Base-by-base conservation (phyloP, 1,140 invertebrate species). In the Zeugodacus cucurbitae region DNA sequence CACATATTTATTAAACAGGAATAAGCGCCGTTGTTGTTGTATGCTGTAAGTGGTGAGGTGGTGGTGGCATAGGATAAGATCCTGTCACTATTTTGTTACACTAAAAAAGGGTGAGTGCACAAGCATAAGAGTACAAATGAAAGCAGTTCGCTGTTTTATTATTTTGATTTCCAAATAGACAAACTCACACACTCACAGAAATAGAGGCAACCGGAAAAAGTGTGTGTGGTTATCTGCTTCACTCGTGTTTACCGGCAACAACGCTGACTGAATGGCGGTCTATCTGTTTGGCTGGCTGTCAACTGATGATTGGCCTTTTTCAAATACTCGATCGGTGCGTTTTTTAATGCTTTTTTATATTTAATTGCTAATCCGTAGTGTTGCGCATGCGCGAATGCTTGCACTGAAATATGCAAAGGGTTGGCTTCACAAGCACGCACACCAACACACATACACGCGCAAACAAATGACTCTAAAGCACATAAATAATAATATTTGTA, bases 331-430 rank as follows among this genome's bases (percentile, higher is more conserved):
- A 41, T 74, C 70, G 70, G 32, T 74, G 20, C n/a, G 2, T 74
- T 41, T 74, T 74, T 74, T 44, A 74, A 74, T 74, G 34, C 37
- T 44, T n/a, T n/a, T 74, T 74, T n/a, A n/a, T n/a, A 20, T 74
- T 74, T 32, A 74, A 44, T 74, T 74, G 70, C 70, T 74, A 74
- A 74, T 74, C 34, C 37, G 37, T 29, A n/a, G 70, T n/a, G 34
- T n/a, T 74, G 17, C 17, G 70, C 70, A 44, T 74, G 70, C 70
- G 70, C 22, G n/a, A n/a, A 74, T 32, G 34, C 32, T 37, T 6
- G 14, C 64, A 34, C 34, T 54, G 34, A 22, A 74, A 41, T 37
- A 74, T 41, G 70, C 32, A 41, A 74, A 74, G 37, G 70, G 70
- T 41, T 74, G 70, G 10, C 70, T 20, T 8, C 37, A 20, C 37